Conservation (phyloP, 1,140 invertebrate genomes). For the Bicyclus anynana region DNA sequence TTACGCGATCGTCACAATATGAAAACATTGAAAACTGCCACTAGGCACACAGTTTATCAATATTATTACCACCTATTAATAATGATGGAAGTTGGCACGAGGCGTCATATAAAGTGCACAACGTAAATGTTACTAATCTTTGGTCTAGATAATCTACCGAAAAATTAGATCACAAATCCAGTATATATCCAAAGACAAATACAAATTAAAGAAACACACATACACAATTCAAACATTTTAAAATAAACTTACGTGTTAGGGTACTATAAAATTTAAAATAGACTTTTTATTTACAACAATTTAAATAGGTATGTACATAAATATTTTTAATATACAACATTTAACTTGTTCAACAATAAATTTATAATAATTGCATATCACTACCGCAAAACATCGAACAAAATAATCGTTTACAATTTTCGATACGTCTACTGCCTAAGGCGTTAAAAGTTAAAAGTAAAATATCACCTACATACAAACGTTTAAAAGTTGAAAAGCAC, state of each 20-base stretch:
- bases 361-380: slow-evolving; percentile 26
- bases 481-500: slow-evolving; percentile 3
- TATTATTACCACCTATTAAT: not conserved
- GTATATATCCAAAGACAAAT: slow-evolving; percentile 10
- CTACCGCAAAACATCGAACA: slow-evolving; percentile 12
- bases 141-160: slow-evolving; percentile 15
- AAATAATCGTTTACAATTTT: slow-evolving; percentile 7
- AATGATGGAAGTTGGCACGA: slow-evolving; percentile 5
- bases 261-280: slow-evolving; percentile 37
- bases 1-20: no score
- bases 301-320: slow-evolving; percentile 67
- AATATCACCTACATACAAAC: slow-evolving; percentile 5
- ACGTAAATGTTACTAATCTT: slow-evolving; percentile 13
- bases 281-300: slow-evolving; percentile 73
- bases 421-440: not conserved
- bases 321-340: slow-evolving; percentile 65
- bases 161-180: slow-evolving; percentile 12
- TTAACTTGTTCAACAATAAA: slow-evolving; percentile 58
- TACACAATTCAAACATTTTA: slow-evolving; percentile 11
- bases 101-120: slow-evolving; percentile 4
- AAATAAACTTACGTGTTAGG: slow-evolving; percentile 15
- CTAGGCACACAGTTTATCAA: no score
- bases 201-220: slow-evolving; percentile 3
- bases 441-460: slow-evolving; percentile 9
- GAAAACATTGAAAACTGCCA: no score